Conservation (phyloP, 2,113 vertebrate genomes). For the Lepus americanus region DNA sequence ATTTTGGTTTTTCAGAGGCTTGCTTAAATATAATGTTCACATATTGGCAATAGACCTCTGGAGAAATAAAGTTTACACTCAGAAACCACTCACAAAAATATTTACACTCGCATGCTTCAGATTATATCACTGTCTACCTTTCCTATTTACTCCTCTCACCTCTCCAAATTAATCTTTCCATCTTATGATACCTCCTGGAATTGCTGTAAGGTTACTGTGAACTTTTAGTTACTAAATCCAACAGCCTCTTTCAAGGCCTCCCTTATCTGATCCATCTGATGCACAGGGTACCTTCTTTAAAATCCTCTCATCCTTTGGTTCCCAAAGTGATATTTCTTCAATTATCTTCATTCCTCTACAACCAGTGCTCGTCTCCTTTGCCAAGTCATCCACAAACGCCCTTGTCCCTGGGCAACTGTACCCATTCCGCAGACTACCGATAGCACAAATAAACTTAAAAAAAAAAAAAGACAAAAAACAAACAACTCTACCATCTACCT, state of each 20-base stretch:
- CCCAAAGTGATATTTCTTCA: neutral
- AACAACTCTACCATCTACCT: neutral
- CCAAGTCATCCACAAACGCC: neutral
- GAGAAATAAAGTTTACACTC: neutral
- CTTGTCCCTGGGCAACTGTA: neutral
- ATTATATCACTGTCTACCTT: neutral
- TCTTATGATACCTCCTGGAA: neutral
- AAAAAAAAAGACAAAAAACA: neutral
- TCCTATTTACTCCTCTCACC: neutral
- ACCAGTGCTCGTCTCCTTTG: neutral
- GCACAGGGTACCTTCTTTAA: neutral
- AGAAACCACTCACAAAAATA: neutral
- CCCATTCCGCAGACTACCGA: neutral
- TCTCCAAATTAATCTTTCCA: neutral
- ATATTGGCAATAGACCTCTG: neutral
- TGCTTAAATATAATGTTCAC: neutral
- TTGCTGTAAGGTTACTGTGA: neutral
- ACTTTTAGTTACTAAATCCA: neutral
- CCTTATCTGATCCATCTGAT: neutral
- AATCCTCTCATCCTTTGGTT: neutral
- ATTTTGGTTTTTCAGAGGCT: neutral
- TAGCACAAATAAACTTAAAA: neutral
- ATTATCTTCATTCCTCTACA: neutral
- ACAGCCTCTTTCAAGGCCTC: neutral
- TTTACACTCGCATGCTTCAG: neutral